Evolutionary conservation across 1,140 invertebrate genomes (phyloP), one percentile per base, ranked within the genome.

Genomic region (Ruditapes philippinarum): DNA sequence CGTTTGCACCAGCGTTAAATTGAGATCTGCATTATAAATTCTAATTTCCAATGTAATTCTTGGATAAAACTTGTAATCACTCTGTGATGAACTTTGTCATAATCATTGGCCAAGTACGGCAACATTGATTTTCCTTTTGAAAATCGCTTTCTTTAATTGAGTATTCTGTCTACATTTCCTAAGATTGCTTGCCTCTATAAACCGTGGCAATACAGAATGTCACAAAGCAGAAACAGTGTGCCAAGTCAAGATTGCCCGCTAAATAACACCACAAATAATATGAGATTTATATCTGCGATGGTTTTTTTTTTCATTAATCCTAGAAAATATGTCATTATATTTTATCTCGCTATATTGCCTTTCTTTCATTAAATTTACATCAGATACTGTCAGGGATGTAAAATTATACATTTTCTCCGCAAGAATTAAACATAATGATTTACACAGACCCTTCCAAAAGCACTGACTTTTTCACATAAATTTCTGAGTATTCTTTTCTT

Each of bases 111-210:
- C 57, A 62, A 62, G 57, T 62, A 62, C 57, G 28, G 7, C 65
- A 70, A 38, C 65, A 70, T 70, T 70, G 65, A 70, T 70, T 70
- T 70, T 70, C 65, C 38, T 70, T 70, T 70, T 62, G n/a, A 62
- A 62, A n/a, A 19, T 62, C 25, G n/a, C 57, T 62, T 62, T 62
- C 57, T 62, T 62, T 62, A 62, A 62, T 62, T 62, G 57, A 1
- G n/a, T 25, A 25, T 62, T 62, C 57, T 62, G 57, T 62, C 57
- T 62, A 62, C 57, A 28, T 54, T 54, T 54, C 51, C 12, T 19
- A 22, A 62, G n/a, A 62, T 9, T 62, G 57, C 57, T 9, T 62
- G 57, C 22, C n/a, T 19, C 51, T 54, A n/a, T n/a, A 54, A 54
- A 3, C 51, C 12, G 3, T 22, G 22, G 3, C 51, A 54, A 54